A percentile compares a stretch with the other conserved stretches of the same genome.
phyloP scores from a whole-genome alignment of 2,888 invertebrate genomes.

The Zhengitettix transpicula region DNA sequence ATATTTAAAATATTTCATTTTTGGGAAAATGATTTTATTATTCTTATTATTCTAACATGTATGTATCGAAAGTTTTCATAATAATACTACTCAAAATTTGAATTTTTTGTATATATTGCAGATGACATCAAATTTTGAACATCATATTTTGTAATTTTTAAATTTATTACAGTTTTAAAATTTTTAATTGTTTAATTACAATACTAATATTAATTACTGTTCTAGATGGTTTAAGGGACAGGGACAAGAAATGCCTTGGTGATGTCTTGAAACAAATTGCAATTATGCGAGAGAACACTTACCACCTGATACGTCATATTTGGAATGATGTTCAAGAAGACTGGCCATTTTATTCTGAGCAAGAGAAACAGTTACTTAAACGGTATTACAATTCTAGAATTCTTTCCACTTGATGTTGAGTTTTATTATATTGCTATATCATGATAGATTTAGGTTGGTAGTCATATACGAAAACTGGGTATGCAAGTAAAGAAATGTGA shows the following conservation, averaged over 20 bases:
- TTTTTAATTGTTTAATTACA: background rate
- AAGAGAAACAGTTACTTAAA: slow-evolving; percentile 75
- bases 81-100: no score
- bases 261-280: slow-evolving; percentile 68
- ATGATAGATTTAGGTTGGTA: no score
- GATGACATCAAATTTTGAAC: background rate
- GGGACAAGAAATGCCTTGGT: slow-evolving; percentile 59
- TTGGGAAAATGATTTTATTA: no score
- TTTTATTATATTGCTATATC: no score
- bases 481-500: no score
- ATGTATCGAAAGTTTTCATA: no score
- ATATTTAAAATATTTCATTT: no score
- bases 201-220: slow-evolving; percentile 13
- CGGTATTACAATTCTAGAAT: slow-evolving; percentile 31
- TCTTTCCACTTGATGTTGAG: no score
- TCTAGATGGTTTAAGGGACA: slow-evolving; percentile 75
- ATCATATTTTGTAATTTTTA: background rate
- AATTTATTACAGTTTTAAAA: background rate
- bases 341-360: slow-evolving; percentile 87
- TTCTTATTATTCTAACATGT: no score
- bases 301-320: slow-evolving; percentile 66
- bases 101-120: no score
- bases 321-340: slow-evolving; percentile 89
- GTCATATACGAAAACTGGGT: no score
- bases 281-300: slow-evolving; percentile 72